phyloP scores from a whole-genome alignment of 2,113 vertebrate species.

The Trogon melanurus region DNA sequence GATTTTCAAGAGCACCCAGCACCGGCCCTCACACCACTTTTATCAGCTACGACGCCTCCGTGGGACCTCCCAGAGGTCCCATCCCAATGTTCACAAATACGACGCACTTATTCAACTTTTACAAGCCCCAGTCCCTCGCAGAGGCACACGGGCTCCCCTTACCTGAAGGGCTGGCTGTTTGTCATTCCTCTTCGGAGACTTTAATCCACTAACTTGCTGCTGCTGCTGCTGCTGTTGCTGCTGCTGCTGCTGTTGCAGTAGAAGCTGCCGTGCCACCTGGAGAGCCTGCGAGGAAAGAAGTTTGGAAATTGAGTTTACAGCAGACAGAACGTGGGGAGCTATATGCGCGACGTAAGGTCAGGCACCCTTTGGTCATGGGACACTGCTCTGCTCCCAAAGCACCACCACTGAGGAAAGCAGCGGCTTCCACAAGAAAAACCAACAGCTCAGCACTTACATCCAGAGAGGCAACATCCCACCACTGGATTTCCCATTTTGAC shows the following conservation, averaged over 20 bases:
- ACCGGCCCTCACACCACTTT: not conserved
- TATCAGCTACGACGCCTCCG: not conserved
- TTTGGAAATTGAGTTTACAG: slow-evolving; percentile 40
- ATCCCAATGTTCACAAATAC: not conserved
- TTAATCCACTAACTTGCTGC: slow-evolving; percentile 85
- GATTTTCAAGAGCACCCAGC: not conserved
- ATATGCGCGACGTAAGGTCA: not conserved
- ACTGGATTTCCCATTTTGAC: not conserved
- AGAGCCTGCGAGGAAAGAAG: slow-evolving; percentile 83
- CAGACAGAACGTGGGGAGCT: not conserved
- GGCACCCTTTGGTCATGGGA: not conserved
- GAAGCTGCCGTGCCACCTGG: slow-evolving; percentile 94
- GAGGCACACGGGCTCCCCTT: not conserved
- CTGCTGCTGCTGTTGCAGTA: slow-evolving; percentile 88
- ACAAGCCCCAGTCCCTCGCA: rapidly evolving
- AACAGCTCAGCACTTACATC: not conserved
- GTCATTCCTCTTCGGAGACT: slow-evolving; percentile 93
- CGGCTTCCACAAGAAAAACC: not conserved
- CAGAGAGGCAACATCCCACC: rapidly evolving
- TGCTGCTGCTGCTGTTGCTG: slow-evolving; percentile 78
- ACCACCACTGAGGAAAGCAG: not conserved
- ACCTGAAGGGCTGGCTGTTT: slow-evolving; percentile 93
- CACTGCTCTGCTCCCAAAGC: rapidly evolving
- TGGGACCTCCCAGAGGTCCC: not conserved
- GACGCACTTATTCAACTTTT: not conserved